phyloP scores from a whole-genome alignment of 37 sponge, comb jelly and placozoan species.

The Agelas oroides region DNA sequence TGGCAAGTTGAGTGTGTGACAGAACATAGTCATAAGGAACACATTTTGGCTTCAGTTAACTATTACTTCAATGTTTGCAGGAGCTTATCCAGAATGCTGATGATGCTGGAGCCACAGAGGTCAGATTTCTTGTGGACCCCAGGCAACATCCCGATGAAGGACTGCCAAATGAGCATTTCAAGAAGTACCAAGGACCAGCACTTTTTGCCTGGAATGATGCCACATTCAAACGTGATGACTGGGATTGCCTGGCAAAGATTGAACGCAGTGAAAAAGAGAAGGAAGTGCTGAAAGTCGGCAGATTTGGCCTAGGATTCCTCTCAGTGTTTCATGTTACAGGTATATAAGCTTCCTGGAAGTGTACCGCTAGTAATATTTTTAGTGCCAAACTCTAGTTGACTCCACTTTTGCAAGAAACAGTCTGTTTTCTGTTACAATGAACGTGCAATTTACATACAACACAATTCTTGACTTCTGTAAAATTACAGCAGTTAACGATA shows the following conservation, averaged over 20 bases:
- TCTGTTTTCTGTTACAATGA: not conserved
- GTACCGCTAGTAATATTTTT: no score
- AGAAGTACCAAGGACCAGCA: constrained; percentile 80
- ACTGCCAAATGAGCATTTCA: constrained; percentile 47
- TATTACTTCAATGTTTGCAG: no score
- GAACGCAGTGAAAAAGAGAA: constrained; percentile 74
- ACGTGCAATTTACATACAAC: not conserved
- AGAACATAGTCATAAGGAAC: no score
- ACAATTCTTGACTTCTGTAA: no score
- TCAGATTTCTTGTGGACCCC: constrained; percentile 69
- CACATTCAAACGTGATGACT: constrained; percentile 72
- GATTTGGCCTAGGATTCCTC: constrained; percentile 88
- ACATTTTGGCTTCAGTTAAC: no score
- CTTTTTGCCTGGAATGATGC: constrained; percentile 78
- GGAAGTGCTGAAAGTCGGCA: constrained; percentile 78
- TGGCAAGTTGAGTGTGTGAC: no score
- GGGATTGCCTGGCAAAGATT: constrained; percentile 70
- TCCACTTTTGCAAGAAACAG: not conserved
- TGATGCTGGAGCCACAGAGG: constrained; percentile 79
- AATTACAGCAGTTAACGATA: no score
- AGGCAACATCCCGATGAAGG: constrained; percentile 52
- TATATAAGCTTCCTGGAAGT: constrained; percentile 25
- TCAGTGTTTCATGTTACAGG: constrained; percentile 91
- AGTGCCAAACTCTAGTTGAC: no score
- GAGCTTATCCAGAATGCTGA: not conserved